Percentiles rank a stretch among this genome's conserved stretches.
phyloP scores from a whole-genome alignment of 1,140 invertebrate genomes.

The Contarinia nasturtii region DNA sequence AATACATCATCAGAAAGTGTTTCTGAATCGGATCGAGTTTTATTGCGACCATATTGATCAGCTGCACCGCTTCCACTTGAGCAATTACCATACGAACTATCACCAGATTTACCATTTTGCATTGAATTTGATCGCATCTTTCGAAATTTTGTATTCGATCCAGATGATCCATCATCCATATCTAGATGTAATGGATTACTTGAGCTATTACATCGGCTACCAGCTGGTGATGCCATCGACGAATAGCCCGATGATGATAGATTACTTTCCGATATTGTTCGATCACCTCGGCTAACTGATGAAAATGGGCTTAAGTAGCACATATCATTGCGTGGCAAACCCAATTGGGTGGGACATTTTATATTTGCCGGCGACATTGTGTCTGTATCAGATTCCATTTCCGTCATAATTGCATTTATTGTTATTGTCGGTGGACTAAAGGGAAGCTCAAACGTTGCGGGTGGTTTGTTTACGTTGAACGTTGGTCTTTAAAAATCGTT shows the following conservation, averaged over 20 bases:
- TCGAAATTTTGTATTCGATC: conserved; percentile 5
- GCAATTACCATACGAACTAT: not conserved
- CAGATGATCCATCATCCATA: conserved; percentile 39
- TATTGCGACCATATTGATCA: conserved; percentile 14
- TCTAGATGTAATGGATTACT: conserved; percentile 50
- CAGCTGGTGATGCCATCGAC: conserved; percentile 49
- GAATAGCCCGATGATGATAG: conserved; percentile 65
- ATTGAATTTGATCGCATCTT: not conserved
- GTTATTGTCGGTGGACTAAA: conserved; percentile 48
- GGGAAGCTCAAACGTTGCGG: conserved; percentile 40
- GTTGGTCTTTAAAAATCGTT: not conserved
- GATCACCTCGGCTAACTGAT: conserved; percentile 41
- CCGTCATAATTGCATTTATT: conserved; percentile 50
- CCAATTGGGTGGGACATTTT: conserved; percentile 15
- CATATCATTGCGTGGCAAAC: conserved; percentile 27
- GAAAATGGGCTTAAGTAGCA: conserved; percentile 57
- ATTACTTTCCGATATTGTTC: conserved; percentile 59
- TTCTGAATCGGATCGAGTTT: conserved; percentile 42
- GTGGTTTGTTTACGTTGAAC: conserved; percentile 28
- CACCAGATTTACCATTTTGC: not conserved
- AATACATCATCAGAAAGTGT: conserved; percentile 43
- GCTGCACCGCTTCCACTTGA: not conserved
- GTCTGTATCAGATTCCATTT: conserved; percentile 46
- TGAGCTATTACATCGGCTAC: conserved; percentile 49
- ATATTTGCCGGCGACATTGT: conserved; percentile 22